Evolutionary conservation across 2,888 invertebrate genomes (phyloP), one percentile per base, ranked within the genome.

Genomic region (Crocallis elinguaria): DNA sequence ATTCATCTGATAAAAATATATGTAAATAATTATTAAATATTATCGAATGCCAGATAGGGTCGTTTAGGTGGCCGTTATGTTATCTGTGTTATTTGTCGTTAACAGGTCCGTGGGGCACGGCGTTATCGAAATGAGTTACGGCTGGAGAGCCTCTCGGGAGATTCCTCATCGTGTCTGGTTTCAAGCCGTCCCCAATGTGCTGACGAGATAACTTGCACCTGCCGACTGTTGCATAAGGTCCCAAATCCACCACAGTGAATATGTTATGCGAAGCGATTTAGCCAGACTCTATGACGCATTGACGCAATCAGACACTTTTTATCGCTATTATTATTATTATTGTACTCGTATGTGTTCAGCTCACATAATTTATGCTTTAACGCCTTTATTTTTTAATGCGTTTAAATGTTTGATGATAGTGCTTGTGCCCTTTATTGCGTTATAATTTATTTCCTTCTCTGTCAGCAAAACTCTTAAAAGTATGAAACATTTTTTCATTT

Each of bases 21-120:
- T 82, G 84, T 87, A 85, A 87, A 89, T 90, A 87, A 88, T 89
- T 89, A 89, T 88, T 84, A 88, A 89, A 88, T 88, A 88, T 86
- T 84, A 88, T 88, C 86, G 75, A 78, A 81, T 71, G 79, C 73
- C 75, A 82, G 88, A 88, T 88, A 87, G 79, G 83, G 77, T 83
- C 86, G 81, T 88, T 89, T 88, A 87, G 86, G 85, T 82, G 84
- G 75, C 83, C 84, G 85, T 86, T 81, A 75, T 70, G 77, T 84
- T 90, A 90, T 90, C 90, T 87, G 60, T 63, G 82, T 87, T 88
- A 88, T 88, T 90, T 89, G 90, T 89, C 87, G 88, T 83, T 83
- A 84, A 86, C 86, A 85, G 82, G 84, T 83, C 77, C 73, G 77
- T 73, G 77, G 79, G 77, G 74, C 76, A 73, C 72, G 70, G 76